A percentile compares a stretch with the other conserved stretches of the same genome.
Evolutionary conservation across 2,888 invertebrate species (phyloP).

Genomic region (Sarcophaga variegata): DNA sequence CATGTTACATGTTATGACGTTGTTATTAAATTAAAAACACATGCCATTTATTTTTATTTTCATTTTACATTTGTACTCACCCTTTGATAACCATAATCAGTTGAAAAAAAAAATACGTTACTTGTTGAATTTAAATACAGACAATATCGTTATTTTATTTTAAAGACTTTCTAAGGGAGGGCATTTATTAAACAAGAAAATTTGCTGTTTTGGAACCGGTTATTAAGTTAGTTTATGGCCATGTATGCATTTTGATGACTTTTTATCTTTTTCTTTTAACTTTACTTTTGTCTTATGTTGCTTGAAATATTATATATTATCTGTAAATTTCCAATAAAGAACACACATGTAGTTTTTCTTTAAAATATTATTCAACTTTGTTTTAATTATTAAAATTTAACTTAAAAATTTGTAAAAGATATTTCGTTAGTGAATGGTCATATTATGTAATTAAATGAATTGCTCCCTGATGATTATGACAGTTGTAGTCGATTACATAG

Average conservation of each 20-base stretch:
- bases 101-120: not conserved
- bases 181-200: constrained; percentile 9
- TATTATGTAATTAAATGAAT: too few relatives aligned
- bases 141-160: constrained; percentile 1
- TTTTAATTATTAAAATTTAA: not conserved
- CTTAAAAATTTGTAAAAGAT: too few relatives aligned
- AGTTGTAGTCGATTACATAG: too few relatives aligned
- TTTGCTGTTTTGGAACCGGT: not conserved
- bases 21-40: constrained; percentile 26
- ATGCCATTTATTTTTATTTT: constrained; percentile 33
- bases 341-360: constrained; percentile 26
- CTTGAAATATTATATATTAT: constrained; percentile 12
- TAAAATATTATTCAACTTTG: not conserved
- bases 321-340: constrained; percentile 47
- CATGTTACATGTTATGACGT: constrained; percentile 11
- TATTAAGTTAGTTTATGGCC: too few relatives aligned
- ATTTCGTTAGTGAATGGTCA: too few relatives aligned
- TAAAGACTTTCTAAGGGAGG: constrained; percentile 14
- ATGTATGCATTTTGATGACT: constrained; percentile 26
- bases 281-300: constrained; percentile 27
- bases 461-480: too few relatives aligned
- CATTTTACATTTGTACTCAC: constrained; percentile 3
- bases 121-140: not conserved
- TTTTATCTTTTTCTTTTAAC: constrained; percentile 5
- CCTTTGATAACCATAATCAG: not conserved